A percentile compares a stretch with the other conserved stretches of the same genome.
These are phyloP conservation scores for Hestina assimilis DNA, from an alignment of 1,140 invertebrate species.

Conservation along the genomic window DNA sequence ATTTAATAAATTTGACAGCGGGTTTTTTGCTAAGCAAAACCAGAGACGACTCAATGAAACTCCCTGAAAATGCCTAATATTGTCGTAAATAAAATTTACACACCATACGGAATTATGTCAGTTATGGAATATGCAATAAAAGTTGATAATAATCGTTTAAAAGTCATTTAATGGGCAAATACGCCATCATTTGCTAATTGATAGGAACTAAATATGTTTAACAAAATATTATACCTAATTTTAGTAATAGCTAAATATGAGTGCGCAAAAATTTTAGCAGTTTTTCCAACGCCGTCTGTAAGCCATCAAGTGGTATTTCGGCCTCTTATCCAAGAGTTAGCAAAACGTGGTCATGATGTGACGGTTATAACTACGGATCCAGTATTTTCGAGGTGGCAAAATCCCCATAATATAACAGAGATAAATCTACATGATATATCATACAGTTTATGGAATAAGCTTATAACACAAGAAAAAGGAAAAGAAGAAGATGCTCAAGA, in stretches of 20 bases:
- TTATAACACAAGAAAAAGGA: constrained; percentile 21
- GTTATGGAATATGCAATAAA: too few relatives aligned
- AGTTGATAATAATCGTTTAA: too few relatives aligned
- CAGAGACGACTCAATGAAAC: too few relatives aligned
- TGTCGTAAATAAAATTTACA: too few relatives aligned
- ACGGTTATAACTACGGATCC: constrained; percentile 61
- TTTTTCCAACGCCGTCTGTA: constrained; percentile 71
- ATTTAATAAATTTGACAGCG: too few relatives aligned
- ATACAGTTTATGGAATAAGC: constrained; percentile 29
- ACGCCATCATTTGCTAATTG: background rate
- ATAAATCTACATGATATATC: constrained; percentile 50
- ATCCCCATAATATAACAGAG: constrained; percentile 41
- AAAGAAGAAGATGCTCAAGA: constrained; percentile 5
- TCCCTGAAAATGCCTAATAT: too few relatives aligned
- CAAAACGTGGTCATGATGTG: constrained; percentile 72
- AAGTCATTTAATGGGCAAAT: too few relatives aligned
- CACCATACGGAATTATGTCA: too few relatives aligned
- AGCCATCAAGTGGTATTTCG: constrained; percentile 79
- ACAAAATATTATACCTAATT: background rate
- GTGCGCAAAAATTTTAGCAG: constrained; percentile 65
- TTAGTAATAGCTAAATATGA: background rate
- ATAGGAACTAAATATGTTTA: background rate
- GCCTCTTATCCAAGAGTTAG: constrained; percentile 63
- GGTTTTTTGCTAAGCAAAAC: too few relatives aligned
- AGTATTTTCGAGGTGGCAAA: constrained; percentile 33